phyloP scores from a whole-genome alignment of 2,113 vertebrate species.

The Spea multiplicata region DNA sequence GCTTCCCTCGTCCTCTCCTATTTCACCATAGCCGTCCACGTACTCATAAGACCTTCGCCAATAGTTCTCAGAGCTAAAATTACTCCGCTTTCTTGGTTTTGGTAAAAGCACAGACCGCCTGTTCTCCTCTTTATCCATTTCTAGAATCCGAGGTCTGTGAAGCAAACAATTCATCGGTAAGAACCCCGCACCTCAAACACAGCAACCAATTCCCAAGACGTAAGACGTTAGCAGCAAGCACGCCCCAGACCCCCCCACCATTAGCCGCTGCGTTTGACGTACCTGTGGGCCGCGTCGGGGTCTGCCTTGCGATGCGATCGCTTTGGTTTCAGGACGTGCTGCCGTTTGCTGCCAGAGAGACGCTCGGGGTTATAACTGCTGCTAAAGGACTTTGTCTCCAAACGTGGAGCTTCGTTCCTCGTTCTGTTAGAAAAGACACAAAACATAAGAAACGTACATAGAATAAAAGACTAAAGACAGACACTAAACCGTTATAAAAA shows the following conservation, averaged over 20 bases:
- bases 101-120: conserved; percentile 80
- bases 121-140: conserved; percentile 99
- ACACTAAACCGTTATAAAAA: no score
- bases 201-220: no score
- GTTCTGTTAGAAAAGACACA: conserved; percentile 72
- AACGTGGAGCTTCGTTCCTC: conserved; percentile 86
- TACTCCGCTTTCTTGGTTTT: conserved; percentile 73
- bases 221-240: no score
- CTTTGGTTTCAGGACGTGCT: conserved; percentile 83
- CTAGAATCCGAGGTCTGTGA: conserved; percentile 85
- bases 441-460: no score
- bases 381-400: conserved; percentile 80
- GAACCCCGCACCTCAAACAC: no score
- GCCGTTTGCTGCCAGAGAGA: conserved; percentile 71
- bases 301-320: conserved; percentile 93
- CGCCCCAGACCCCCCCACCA: no score
- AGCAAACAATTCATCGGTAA: neutral
- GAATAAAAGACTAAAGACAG: no score
- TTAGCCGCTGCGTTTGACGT: conserved; percentile 30
- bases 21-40: conserved; percentile 63
- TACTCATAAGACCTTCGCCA: conserved; percentile 78
- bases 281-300: conserved; percentile 91
- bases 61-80: conserved; percentile 85
- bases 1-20: conserved; percentile 67
- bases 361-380: conserved; percentile 71